phyloP scores from a whole-genome alignment of 1,140 invertebrate genomes.

The Drosophila pseudoananassae region DNA sequence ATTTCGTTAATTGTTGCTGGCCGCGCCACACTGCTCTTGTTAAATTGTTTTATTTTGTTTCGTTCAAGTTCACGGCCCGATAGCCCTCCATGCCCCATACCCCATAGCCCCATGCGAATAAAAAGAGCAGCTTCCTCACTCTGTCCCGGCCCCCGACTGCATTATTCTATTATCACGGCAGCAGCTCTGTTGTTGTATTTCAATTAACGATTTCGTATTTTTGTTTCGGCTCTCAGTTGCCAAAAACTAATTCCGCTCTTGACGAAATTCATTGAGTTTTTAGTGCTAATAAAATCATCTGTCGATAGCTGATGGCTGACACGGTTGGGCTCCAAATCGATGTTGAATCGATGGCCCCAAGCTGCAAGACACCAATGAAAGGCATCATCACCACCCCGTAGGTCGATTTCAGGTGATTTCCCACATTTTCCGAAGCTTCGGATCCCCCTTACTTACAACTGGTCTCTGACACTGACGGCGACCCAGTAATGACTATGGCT shows the following conservation, averaged over 20 bases:
- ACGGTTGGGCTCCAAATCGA: slow-evolving; percentile 39
- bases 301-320: background rate
- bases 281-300: slow-evolving; percentile 31
- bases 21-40: slow-evolving; percentile 53
- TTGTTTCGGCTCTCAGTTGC: slow-evolving; percentile 32
- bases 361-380: background rate
- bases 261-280: slow-evolving; percentile 35
- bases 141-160: slow-evolving; percentile 21
- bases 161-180: slow-evolving; percentile 33
- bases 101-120: slow-evolving; percentile 19
- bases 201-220: slow-evolving; percentile 72
- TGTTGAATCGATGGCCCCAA: slow-evolving; percentile 6
- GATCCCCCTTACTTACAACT: slow-evolving; percentile 1
- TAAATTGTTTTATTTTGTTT: slow-evolving; percentile 74
- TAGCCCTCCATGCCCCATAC: background rate
- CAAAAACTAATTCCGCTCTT: slow-evolving; percentile 47
- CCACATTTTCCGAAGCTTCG: background rate
- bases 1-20: slow-evolving; percentile 72
- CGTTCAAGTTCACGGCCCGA: slow-evolving; percentile 76
- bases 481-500: slow-evolving; percentile 20
- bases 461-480: slow-evolving; percentile 39
- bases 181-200: slow-evolving; percentile 40
- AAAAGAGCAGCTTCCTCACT: slow-evolving; percentile 54
- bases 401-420: slow-evolving; percentile 4
- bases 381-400: background rate